Base-by-base conservation (phyloP, 2,888 invertebrate genomes). In the Xanthorhoe spadicearia region DNA sequence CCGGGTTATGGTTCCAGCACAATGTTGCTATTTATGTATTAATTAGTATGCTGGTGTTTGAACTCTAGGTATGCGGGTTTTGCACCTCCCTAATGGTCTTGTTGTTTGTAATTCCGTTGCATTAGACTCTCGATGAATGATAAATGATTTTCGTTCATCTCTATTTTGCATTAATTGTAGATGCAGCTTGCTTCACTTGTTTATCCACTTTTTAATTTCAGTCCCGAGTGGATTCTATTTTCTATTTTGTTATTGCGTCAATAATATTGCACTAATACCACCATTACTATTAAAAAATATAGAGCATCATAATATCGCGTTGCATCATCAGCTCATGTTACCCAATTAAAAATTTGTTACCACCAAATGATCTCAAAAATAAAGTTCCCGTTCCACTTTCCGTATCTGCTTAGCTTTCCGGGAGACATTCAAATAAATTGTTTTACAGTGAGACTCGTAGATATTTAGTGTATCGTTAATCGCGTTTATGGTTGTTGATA, bases 41-140 rank as follows among this genome's bases (percentile, higher is more conserved):
- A 84, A 87, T 87, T 87, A 87, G 85, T 81, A 78, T 81, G 75
- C 77, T 79, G 80, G 80, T 74, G 75, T 76, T 77, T 81, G 80
- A 81, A 76, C 79, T 69, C 68, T 59, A 75, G 82, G 80, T 76
- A 83, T 81, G 80, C 76, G 71, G 61, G 72, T 69, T 82, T 69
- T 69, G 69, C 60, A 64, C 63, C 60, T 64, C 23, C 58, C 38
- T 56, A 56, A 62, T 66, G 46, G 28, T 68, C 61, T 58, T 57
- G 53, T 61, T 61, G 55, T 43, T 58, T 50, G 19, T 19, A 7
- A 17, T 64, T 52, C 35, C 2, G 23, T 23, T 23, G 23, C 32
- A 6, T 66, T 75, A 23, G 23, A 38, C 18, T 50, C 46, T 48
- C 46, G 63, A 61, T 59, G 28, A 61, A 13, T 59, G 64, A 59